Evolutionary conservation across 2,113 vertebrate genomes (phyloP).

Genomic region (cattle (Bos taurus)): DNA sequence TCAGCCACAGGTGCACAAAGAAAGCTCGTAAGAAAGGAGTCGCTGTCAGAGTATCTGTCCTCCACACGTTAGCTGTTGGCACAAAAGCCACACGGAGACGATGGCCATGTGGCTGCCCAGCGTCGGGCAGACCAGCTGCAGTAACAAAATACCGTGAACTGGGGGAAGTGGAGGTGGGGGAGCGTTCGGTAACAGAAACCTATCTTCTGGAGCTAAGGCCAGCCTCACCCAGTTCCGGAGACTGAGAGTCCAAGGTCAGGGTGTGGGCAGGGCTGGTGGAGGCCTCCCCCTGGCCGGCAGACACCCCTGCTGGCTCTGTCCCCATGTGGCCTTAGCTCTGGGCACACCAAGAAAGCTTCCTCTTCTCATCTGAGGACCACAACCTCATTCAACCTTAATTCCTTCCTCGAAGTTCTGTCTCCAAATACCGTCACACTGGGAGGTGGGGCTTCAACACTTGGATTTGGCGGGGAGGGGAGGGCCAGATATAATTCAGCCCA

Average conservation of each 20-base stretch:
- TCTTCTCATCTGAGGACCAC: rapidly evolving
- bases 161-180: background rate
- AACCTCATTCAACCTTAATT: background rate
- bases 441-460: background rate
- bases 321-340: rapidly evolving
- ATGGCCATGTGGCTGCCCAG: background rate
- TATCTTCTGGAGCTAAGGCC: background rate
- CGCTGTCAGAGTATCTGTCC: rapidly evolving
- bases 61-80: rapidly evolving
- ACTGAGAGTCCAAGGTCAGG: too few relatives aligned
- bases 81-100: rapidly evolving
- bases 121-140: rapidly evolving
- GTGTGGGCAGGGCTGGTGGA: background rate
- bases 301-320: rapidly evolving
- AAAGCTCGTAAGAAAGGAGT: background rate
- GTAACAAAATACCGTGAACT: rapidly evolving
- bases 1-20: background rate
- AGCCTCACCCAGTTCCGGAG: background rate
- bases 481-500: background rate
- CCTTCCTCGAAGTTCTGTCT: background rate
- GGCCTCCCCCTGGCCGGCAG: background rate
- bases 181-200: rapidly evolving
- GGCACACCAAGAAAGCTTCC: rapidly evolving
- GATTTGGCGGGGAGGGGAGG: background rate
- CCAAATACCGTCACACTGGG: background rate